These are phyloP conservation scores for Pseudanteris insignis DNA, from an alignment of 2,888 invertebrate species.

Conservation along the genomic window DNA sequence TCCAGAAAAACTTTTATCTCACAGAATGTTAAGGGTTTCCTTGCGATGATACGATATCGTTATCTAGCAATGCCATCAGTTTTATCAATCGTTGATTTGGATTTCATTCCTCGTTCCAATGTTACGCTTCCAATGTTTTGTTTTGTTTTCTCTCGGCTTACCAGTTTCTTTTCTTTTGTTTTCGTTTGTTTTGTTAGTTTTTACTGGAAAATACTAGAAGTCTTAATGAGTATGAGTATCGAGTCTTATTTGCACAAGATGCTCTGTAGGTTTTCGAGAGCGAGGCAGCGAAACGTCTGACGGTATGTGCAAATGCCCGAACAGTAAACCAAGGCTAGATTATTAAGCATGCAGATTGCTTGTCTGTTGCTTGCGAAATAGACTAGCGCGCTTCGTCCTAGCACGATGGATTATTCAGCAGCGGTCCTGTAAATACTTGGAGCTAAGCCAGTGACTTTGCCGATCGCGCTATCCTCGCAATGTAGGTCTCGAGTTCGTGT, in stretches of 20 bases:
- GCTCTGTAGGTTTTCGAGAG: constrained; percentile 13
- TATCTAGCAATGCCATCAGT: too few relatives aligned
- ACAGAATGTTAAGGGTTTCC: too few relatives aligned
- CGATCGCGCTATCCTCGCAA: constrained; percentile 20
- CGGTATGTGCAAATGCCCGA: constrained; percentile 31
- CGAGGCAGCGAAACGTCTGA: constrained; percentile 25
- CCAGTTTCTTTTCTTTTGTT: background rate
- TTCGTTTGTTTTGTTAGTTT: background rate
- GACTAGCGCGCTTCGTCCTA: constrained; percentile 39
- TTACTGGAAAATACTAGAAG: background rate
- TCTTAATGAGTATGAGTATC: constrained; percentile 11
- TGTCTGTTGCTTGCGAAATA: constrained; percentile 51
- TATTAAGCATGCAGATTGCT: constrained; percentile 56
- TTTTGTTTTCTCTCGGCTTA: background rate
- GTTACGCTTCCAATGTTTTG: background rate
- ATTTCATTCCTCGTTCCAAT: too few relatives aligned
- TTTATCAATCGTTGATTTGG: too few relatives aligned
- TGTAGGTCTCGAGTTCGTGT: constrained; percentile 27
- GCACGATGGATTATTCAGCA: constrained; percentile 48
- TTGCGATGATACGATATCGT: too few relatives aligned
- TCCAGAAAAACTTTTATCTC: too few relatives aligned
- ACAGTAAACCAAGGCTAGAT: constrained; percentile 44
- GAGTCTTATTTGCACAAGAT: constrained; percentile 27
- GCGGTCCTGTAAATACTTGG: constrained; percentile 46
- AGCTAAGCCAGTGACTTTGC: constrained; percentile 38